Percentiles rank a stretch among this genome's conserved stretches.
These are phyloP conservation scores for Lepus townsendii DNA, from an alignment of 2,797 vertebrate genomes.

Conservation along the genomic window DNA sequence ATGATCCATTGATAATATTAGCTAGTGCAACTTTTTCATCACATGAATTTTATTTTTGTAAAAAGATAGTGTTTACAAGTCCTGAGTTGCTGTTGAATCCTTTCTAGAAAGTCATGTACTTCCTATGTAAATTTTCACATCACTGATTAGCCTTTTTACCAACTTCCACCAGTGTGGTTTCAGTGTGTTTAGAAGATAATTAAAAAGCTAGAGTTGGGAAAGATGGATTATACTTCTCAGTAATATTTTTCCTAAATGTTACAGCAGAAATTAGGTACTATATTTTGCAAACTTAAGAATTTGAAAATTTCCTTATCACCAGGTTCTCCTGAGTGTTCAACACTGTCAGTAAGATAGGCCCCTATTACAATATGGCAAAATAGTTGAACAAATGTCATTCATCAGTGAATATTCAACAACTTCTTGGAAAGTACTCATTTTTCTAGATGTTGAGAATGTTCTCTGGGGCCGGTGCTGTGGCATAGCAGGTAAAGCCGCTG, in stretches of 20 bases:
- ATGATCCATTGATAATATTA: not conserved
- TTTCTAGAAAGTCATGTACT: not conserved
- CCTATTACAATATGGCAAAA: not conserved
- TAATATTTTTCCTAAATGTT: conserved; percentile 19
- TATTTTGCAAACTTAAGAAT: not conserved
- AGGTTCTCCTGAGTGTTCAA: not conserved
- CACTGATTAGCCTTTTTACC: not conserved
- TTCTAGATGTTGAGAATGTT: not conserved
- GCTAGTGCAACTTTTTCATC: not conserved
- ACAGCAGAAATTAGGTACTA: not conserved
- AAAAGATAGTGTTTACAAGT: not conserved
- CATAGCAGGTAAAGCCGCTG: too few relatives aligned
- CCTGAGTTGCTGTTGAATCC: not conserved
- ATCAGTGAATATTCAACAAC: too few relatives aligned
- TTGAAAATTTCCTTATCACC: conserved; percentile 35
- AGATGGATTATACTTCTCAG: not conserved
- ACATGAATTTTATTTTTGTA: not conserved
- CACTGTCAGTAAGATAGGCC: not conserved
- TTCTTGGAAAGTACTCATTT: not conserved
- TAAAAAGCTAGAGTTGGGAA: not conserved
- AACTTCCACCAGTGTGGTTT: not conserved
- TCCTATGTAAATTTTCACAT: not conserved
- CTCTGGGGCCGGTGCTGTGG: too few relatives aligned
- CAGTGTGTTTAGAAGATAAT: not conserved
- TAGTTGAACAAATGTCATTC: not conserved